Evolutionary conservation across 2,113 vertebrate genomes (phyloP).

Genomic region (Egretta garzetta): DNA sequence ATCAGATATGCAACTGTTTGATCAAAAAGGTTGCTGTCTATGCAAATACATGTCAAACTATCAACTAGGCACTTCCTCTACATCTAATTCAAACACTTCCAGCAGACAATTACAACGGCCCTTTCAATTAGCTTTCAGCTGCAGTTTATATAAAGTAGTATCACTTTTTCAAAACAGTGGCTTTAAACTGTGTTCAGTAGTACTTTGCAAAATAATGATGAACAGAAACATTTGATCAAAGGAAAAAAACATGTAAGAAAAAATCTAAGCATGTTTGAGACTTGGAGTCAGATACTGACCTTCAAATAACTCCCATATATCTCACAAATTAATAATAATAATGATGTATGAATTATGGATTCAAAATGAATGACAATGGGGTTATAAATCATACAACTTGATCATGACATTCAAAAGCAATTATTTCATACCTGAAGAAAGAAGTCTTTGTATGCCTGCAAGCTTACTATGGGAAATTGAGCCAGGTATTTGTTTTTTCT

Average conservation of each 20-base stretch:
- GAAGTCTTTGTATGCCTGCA: neutral
- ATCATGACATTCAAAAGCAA: slow-evolving; percentile 60
- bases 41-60: slow-evolving; percentile 30
- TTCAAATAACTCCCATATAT: slow-evolving; percentile 65
- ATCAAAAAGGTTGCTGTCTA: neutral
- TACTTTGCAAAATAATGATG: slow-evolving; percentile 5
- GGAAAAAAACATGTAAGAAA: neutral
- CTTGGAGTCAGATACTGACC: slow-evolving; percentile 46
- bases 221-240: slow-evolving; percentile 41
- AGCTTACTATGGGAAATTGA: neutral
- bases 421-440: slow-evolving; percentile 42
- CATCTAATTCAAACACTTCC: slow-evolving; percentile 14
- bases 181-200: slow-evolving; percentile 1
- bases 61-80: neutral
- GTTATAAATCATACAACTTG: slow-evolving; percentile 59
- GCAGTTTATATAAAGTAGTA: slow-evolving; percentile 38
- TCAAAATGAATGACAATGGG: slow-evolving; percentile 57
- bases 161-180: slow-evolving; percentile 41
- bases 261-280: neutral
- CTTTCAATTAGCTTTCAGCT: slow-evolving; percentile 31
- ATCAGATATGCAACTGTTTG: neutral
- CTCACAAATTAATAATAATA: slow-evolving; percentile 65
- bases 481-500: neutral
- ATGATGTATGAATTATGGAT: slow-evolving; percentile 61
- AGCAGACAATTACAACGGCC: slow-evolving; percentile 25